These are phyloP conservation scores for Grus americana DNA, from an alignment of 2,113 vertebrate genomes.

Conservation along the genomic window DNA sequence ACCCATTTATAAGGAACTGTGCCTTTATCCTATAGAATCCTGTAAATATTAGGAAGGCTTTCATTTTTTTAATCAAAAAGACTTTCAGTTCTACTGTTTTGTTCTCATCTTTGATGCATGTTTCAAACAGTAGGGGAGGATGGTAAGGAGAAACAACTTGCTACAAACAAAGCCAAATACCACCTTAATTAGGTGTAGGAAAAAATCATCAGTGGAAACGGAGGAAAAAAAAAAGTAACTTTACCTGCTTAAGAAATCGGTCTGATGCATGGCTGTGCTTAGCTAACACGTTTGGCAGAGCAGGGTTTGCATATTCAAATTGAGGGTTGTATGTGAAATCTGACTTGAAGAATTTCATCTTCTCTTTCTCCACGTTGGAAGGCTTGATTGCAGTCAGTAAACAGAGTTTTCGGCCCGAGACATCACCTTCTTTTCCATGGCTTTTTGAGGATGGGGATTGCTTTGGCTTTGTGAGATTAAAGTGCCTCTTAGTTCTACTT, in stretches of 20 bases:
- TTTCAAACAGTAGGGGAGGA: neutral
- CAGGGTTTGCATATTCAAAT: slow-evolving; percentile 88
- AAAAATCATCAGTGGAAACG: neutral
- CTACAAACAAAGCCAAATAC: neutral
- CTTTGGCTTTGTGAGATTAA: slow-evolving; percentile 62
- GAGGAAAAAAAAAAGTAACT: neutral
- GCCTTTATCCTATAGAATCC: neutral
- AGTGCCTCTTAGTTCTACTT: slow-evolving; percentile 47
- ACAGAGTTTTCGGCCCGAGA: slow-evolving; percentile 79
- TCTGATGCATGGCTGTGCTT: slow-evolving; percentile 85
- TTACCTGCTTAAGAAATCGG: slow-evolving; percentile 87
- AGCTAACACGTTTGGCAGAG: slow-evolving; percentile 77
- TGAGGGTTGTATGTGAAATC: slow-evolving; percentile 90
- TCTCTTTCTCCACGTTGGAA: slow-evolving; percentile 89
- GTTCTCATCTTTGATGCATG: neutral
- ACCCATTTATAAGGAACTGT: neutral
- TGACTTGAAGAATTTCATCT: slow-evolving; percentile 86
- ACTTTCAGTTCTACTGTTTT: neutral
- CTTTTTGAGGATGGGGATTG: slow-evolving; percentile 66
- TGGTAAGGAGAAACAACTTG: neutral
- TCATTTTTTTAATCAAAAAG: neutral
- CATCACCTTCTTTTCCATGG: slow-evolving; percentile 69
- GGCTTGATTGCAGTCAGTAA: slow-evolving; percentile 92
- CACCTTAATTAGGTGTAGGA: neutral
- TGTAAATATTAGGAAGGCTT: neutral